Evolutionary conservation across 2,888 invertebrate species (phyloP), one percentile per base, ranked within the genome.

Genomic region (Copidosoma aretas): DNA sequence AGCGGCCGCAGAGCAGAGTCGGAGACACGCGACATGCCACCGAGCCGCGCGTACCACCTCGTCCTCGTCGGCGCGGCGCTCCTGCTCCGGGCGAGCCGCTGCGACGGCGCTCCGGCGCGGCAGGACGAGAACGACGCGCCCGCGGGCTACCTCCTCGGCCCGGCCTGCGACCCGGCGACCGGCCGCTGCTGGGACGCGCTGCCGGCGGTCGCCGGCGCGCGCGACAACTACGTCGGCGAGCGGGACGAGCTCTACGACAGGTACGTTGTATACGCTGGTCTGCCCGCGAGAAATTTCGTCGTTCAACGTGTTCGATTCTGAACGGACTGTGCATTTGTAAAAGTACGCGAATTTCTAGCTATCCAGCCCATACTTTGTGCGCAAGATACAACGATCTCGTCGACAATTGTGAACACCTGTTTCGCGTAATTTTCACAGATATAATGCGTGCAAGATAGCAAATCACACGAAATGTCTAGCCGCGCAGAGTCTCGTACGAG

Each of bases 121-220:
- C 62, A 25, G 21, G 56, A 53, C 17, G 59, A 61, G 12, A 51
- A 62, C 14, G 60, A n/a, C 1, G 57, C 71, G 8, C 70, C 74
- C 5, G 52, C 73, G 19, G 53, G 73, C n/a, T n/a, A n/a, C 19
- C 65, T 78, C 19, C 71, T 76, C 15, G 53, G 75, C 19, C 71
- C 75, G 14, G 73, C 73, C 17, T 81, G 81, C 32, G 62, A 71
- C 51, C 71, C 76, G 5, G 56, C 75, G 0, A 75, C 70, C 4
- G 77, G 73, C n/a, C 71, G 68, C 39, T 81, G 81, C 67, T 79
- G 77, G 77, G 75, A 73, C 63, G 77, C 74, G 75, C 61, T 77
- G 51, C 75, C 79, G 8, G 53, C 74, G 41, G 67, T 39, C 25
- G 60, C 12, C 10, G 24, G 12, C 59, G 32, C 1, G 56, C 17